Evolutionary conservation across 2,797 vertebrate species (phyloP), one percentile per base, ranked within the genome.

Genomic region (Vireo griseus): DNA sequence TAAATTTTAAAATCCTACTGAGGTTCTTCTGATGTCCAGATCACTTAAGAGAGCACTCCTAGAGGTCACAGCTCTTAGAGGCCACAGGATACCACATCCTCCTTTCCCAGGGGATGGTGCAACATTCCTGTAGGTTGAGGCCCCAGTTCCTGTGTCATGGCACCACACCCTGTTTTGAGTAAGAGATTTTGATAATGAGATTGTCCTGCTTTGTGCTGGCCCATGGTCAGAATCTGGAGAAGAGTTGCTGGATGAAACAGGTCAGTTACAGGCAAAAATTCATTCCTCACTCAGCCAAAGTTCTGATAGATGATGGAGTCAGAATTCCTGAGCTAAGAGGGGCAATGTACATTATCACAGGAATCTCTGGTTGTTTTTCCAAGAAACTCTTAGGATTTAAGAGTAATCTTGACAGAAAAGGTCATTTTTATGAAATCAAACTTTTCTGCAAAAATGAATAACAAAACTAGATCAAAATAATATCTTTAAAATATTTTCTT

Each of bases 401-500:
- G 19, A 57, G 5, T 3, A 22, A 20, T 62, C 69, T 75, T 5
- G 8, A 47, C 17, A 25, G 3, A 73, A 86, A 86, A 58, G 16
- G 17, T 1, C 5, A 8, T 39, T 81, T 72, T 47, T 3, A 19
- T 18, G 25, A 84, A 87, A 83, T 17, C 16, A 45, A 85, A 63
- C 15, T 89, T 93, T 63, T 39, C 26, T 66, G 42, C 26, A 62
- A 63, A 86, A 84, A 24, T n/a, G 7, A 6, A 0, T 39, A 79
- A 12, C 9, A 39, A 68, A 87, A 73, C 9, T 44, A 47, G 35
- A 86, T 6, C 18, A 88, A 94, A 90, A 72, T 6, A 57, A 7
- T 47, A 54, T 20, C 20, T 75, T 80, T 33, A 63, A 88, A 90
- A 77, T 86, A 74, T 61, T 62, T 92, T 89, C 15, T 86, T 84